Percentiles rank a stretch among this genome's conserved stretches.
Conservation (phyloP, 2,113 vertebrate species). For the Alces alces region DNA sequence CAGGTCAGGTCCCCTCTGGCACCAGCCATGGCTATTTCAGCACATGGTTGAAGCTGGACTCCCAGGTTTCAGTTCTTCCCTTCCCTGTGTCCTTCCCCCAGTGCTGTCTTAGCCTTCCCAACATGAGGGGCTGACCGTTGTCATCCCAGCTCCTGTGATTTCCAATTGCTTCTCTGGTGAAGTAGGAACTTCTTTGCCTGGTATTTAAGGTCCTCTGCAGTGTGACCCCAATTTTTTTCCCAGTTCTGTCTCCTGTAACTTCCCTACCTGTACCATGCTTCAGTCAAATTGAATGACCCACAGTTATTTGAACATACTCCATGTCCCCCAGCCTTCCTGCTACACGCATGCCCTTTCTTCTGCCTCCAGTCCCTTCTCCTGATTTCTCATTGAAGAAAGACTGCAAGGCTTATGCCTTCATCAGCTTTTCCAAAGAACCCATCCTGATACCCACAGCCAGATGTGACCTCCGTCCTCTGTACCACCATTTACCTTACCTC, state of each 20-base stretch:
- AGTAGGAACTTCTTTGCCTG: not conserved
- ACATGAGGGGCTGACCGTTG: not conserved
- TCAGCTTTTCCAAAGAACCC: not conserved
- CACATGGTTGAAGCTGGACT: not conserved
- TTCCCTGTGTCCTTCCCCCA: not conserved
- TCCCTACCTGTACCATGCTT: not conserved
- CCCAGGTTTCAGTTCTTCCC: not conserved
- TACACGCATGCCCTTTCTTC: not conserved
- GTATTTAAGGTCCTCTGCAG: not conserved
- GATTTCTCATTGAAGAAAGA: not conserved
- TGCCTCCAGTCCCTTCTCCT: not conserved
- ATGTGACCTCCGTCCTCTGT: not conserved
- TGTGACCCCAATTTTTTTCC: slow-evolving; percentile 9
- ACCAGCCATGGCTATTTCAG: not conserved
- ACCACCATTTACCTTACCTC: not conserved
- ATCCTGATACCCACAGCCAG: not conserved
- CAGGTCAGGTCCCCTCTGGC: not conserved
- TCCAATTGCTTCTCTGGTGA: not conserved
- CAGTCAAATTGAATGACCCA: not conserved
- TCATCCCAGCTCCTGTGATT: not conserved
- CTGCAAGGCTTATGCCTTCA: not conserved
- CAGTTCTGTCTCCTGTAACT: not conserved
- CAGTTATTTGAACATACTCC: not conserved
- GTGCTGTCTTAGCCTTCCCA: not conserved
- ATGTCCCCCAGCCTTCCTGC: not conserved